These are phyloP conservation scores for Podarcis cretensis DNA, from an alignment of 2,113 vertebrate genomes.

Conservation along the genomic window DNA sequence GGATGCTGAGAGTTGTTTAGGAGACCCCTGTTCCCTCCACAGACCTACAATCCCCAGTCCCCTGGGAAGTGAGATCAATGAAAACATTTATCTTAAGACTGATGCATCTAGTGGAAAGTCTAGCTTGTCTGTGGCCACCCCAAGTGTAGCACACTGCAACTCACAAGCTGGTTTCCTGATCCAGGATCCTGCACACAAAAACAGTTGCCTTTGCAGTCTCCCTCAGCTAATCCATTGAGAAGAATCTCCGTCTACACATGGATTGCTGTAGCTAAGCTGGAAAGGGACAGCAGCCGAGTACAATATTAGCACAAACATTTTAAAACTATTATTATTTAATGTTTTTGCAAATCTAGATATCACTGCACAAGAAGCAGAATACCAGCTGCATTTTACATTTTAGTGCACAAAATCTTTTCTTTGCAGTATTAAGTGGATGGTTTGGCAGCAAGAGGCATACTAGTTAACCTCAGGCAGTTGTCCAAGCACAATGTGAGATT, in stretches of 20 bases:
- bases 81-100: background rate
- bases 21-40: background rate
- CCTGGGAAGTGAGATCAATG: background rate
- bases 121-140: background rate
- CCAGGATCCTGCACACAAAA: background rate
- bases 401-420: conserved; percentile 40
- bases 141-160: background rate
- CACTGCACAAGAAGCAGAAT: conserved; percentile 10
- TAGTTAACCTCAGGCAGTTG: conserved; percentile 72
- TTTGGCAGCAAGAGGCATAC: conserved; percentile 25
- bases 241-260: background rate
- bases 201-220: background rate
- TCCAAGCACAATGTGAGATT: conserved; percentile 56
- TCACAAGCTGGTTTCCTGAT: background rate
- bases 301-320: background rate
- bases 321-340: background rate
- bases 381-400: conserved; percentile 28
- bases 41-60: too few species aligned
- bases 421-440: conserved; percentile 4
- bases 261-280: background rate
- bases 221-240: background rate
- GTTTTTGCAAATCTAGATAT: background rate
- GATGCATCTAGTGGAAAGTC: background rate
- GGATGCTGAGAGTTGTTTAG: too few species aligned
- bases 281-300: background rate